These are phyloP conservation scores for Myiozetetes cayanensis DNA, from an alignment of 2,113 vertebrate genomes.

Conservation along the genomic window DNA sequence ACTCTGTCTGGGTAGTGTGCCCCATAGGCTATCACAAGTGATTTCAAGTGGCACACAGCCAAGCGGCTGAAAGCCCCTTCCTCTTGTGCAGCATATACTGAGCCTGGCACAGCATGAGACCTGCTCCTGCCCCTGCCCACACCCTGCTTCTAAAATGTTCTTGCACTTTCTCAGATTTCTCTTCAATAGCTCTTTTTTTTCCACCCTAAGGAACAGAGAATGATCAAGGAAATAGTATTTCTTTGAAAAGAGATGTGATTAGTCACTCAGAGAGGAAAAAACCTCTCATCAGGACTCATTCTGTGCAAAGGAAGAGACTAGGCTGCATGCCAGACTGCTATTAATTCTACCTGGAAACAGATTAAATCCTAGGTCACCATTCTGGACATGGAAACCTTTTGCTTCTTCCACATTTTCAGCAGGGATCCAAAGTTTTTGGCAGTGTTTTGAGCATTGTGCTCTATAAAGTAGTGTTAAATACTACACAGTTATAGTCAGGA, in stretches of 20 bases:
- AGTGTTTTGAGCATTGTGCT: slow-evolving; percentile 35
- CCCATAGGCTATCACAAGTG: not conserved
- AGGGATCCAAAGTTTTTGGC: slow-evolving; percentile 4
- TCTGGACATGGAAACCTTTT: slow-evolving; percentile 20
- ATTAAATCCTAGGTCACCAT: slow-evolving; percentile 37
- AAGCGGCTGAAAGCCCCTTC: not conserved
- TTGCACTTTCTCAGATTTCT: slow-evolving; percentile 16
- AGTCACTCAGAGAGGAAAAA: slow-evolving; percentile 1
- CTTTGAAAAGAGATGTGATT: not conserved
- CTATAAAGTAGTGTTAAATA: slow-evolving; percentile 49
- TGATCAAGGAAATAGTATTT: not conserved
- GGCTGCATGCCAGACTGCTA: slow-evolving; percentile 21
- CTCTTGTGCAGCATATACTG: rapidly evolving
- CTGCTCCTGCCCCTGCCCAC: not conserved
- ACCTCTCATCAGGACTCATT: not conserved
- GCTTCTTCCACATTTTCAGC: slow-evolving; percentile 2
- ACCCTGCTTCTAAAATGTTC: not conserved
- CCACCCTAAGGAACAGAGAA: not conserved
- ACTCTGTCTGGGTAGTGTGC: not conserved
- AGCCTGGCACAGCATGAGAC: not conserved
- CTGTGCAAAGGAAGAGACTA: not conserved
- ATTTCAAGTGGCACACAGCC: not conserved
- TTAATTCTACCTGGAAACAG: slow-evolving; percentile 55
- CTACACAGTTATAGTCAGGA: slow-evolving; percentile 23
- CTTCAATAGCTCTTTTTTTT: not conserved